A percentile compares a stretch with the other conserved stretches of the same genome.
Evolutionary conservation across 2,888 invertebrate species (phyloP).

Genomic region (Falcaria lacertinaria): DNA sequence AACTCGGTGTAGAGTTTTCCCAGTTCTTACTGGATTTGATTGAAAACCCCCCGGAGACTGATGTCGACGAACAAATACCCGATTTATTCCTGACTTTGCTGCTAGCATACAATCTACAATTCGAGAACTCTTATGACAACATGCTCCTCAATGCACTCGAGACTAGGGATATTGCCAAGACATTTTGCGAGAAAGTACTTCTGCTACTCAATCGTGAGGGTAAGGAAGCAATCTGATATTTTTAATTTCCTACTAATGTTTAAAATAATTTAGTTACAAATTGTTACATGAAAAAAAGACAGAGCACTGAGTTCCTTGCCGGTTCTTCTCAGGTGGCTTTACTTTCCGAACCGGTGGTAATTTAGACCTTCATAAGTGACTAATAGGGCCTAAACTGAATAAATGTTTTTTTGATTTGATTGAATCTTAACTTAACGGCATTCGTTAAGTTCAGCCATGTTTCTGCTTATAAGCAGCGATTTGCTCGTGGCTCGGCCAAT

Average conservation of each 20-base stretch:
- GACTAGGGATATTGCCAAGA: constrained; percentile 86
- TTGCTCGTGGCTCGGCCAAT: too few species aligned
- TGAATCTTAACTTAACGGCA: too few species aligned
- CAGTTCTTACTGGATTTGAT: constrained; percentile 89
- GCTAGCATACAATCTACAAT: constrained; percentile 94
- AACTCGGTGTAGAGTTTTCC: constrained; percentile 90
- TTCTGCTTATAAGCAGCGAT: too few species aligned
- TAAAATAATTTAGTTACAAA: too few species aligned
- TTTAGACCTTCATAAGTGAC: too few species aligned
- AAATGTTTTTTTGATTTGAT: too few species aligned
- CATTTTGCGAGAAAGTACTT: constrained; percentile 93
- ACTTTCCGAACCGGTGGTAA: too few species aligned
- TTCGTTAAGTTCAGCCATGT: too few species aligned
- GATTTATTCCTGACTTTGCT: constrained; percentile 91
- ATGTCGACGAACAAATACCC: constrained; percentile 90
- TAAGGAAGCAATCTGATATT: constrained; percentile 43
- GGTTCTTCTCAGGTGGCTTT: too few species aligned
- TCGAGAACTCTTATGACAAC: constrained; percentile 83
- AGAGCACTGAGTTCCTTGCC: too few species aligned
- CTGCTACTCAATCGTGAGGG: constrained; percentile 94
- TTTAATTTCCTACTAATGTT: not conserved
- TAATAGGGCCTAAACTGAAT: too few species aligned
- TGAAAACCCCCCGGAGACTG: constrained; percentile 88
- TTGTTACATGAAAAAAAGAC: too few species aligned
- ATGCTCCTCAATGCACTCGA: constrained; percentile 85